A percentile compares a stretch with the other conserved stretches of the same genome.
Conservation (phyloP, 1,140 invertebrate genomes). For the Drosophila ironensis region DNA sequence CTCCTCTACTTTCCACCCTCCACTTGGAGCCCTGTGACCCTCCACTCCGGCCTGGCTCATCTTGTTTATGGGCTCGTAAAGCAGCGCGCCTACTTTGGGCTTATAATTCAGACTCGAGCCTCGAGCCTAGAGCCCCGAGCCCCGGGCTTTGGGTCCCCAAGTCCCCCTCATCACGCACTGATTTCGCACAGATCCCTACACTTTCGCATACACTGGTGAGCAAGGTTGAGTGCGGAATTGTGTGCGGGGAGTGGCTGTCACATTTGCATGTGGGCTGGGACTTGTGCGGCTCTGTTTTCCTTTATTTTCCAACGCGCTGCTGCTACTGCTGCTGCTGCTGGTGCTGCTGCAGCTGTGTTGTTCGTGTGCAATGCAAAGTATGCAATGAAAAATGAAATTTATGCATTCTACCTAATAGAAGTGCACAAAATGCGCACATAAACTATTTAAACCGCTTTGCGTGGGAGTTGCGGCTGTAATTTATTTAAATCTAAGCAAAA, state of each 20-base stretch:
- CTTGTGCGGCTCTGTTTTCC: slow-evolving; percentile 43
- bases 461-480: slow-evolving; percentile 16
- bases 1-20: not conserved
- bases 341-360: slow-evolving; percentile 12
- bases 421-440: slow-evolving; percentile 42
- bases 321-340: not conserved
- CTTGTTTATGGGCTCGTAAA: slow-evolving; percentile 73
- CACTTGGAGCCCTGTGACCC: not conserved
- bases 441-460: slow-evolving; percentile 46
- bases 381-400: slow-evolving; percentile 68
- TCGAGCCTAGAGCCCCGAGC: too few species aligned
- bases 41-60: slow-evolving; percentile 26
- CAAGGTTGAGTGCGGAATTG: not conserved
- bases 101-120: slow-evolving; percentile 37
- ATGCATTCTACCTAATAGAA: slow-evolving; percentile 65
- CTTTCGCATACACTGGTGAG: not conserved
- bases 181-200: slow-evolving; percentile 56
- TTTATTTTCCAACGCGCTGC: not conserved
- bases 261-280: slow-evolving; percentile 66
- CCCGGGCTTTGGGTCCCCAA: slow-evolving; percentile 17
- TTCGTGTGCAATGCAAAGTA: slow-evolving; percentile 27
- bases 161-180: slow-evolving; percentile 65
- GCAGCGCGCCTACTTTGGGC: slow-evolving; percentile 63
- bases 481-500: slow-evolving; percentile 44
- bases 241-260: slow-evolving; percentile 42